Conservation (phyloP, 2,888 invertebrate species). For the Caenorhabditis japonica region DNA sequence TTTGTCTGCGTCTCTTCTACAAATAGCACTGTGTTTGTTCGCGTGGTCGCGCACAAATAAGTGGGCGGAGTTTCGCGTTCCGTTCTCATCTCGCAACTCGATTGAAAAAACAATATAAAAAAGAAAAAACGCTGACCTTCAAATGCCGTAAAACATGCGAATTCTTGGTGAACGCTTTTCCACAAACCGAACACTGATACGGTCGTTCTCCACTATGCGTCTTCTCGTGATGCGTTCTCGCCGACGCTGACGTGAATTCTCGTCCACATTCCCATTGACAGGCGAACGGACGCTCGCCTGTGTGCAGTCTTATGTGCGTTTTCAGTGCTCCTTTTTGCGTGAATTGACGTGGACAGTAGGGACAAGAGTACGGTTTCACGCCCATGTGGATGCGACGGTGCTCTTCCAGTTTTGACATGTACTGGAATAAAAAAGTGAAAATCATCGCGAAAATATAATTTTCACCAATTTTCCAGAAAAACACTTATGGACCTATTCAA, state of each 20-base stretch:
- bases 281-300: constrained; percentile 63
- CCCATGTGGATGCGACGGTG: constrained; percentile 39
- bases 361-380: constrained; percentile 30
- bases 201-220: constrained; percentile 61
- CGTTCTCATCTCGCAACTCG: no score
- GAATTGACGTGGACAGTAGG: constrained; percentile 38
- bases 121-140: no score
- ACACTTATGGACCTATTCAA: background rate
- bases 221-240: constrained; percentile 64
- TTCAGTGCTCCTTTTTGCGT: constrained; percentile 60
- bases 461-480: background rate
- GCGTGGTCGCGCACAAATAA: no score
- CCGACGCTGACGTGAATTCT: constrained; percentile 64
- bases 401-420: constrained; percentile 40
- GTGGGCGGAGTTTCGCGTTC: no score
- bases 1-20: no score
- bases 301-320: constrained; percentile 53
- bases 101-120: no score
- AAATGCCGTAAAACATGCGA: constrained; percentile 61
- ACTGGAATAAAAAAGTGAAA: constrained; percentile 34
- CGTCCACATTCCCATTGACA: constrained; percentile 72
- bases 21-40: no score
- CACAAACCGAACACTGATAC: constrained; percentile 56
- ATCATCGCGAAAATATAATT: no score
- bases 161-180: constrained; percentile 53